These are phyloP conservation scores for Ptilonorhynchus violaceus DNA, from an alignment of 2,113 vertebrate species.

Conservation along the genomic window DNA sequence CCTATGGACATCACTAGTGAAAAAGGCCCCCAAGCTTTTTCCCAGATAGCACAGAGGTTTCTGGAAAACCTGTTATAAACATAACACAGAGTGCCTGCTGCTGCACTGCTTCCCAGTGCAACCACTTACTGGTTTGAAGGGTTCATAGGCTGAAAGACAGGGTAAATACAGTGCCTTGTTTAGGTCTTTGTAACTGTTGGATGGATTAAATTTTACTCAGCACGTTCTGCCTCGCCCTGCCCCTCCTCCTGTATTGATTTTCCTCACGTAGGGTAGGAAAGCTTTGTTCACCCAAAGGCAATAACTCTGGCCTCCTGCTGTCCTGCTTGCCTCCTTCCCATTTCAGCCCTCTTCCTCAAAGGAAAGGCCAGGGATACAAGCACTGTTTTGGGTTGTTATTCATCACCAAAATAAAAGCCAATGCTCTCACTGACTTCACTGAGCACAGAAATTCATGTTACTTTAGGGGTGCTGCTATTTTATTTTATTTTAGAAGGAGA, in stretches of 20 bases:
- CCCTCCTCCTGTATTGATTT: background rate
- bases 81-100: background rate
- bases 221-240: accelerated
- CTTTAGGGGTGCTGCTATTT: background rate
- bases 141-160: background rate
- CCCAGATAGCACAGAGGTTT: background rate
- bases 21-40: background rate
- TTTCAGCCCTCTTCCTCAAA: background rate
- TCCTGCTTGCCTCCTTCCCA: background rate
- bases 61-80: background rate
- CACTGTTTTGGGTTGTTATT: background rate
- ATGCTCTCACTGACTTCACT: background rate
- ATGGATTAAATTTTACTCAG: background rate
- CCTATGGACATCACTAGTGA: background rate
- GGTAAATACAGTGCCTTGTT: background rate
- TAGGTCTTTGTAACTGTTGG: background rate
- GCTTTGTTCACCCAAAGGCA: background rate
- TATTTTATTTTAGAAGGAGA: background rate
- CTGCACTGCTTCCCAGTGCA: background rate
- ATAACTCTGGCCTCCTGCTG: background rate
- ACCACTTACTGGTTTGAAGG: background rate
- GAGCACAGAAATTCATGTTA: background rate
- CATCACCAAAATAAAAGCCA: background rate
- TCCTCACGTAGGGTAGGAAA: background rate
- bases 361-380: background rate